phyloP scores from a whole-genome alignment of 2,797 vertebrate genomes.

The Cyprinella venusta region DNA sequence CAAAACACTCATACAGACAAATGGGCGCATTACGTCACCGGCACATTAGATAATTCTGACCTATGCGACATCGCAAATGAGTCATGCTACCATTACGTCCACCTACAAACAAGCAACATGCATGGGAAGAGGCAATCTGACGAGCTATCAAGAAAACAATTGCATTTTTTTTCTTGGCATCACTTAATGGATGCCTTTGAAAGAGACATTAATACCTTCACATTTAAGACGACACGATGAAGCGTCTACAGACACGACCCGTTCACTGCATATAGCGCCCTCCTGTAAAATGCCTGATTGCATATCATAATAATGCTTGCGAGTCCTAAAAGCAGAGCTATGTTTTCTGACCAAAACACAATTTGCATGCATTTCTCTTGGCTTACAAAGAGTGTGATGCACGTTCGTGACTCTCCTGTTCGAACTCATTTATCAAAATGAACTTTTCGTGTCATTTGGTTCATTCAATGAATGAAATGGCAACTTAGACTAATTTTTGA shows the following conservation, averaged over 20 bases:
- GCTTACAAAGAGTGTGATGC: too few species aligned
- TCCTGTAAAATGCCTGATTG: not conserved
- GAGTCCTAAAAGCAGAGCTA: not conserved
- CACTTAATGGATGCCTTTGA: not conserved
- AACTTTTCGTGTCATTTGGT: too few species aligned
- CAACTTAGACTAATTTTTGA: too few species aligned
- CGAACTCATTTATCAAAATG: too few species aligned
- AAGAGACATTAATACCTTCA: not conserved
- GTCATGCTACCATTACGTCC: slow-evolving; percentile 25
- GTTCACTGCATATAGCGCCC: not conserved
- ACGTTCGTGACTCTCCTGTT: too few species aligned
- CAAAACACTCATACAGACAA: slow-evolving; percentile 2
- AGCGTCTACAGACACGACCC: not conserved
- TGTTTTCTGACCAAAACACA: not conserved
- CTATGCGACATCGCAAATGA: slow-evolving; percentile 26
- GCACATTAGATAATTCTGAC: slow-evolving; percentile 24
- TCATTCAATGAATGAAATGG: too few species aligned
- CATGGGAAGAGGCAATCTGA: not conserved
- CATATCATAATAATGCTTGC: not conserved
- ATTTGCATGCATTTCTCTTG: not conserved
- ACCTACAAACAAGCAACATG: slow-evolving; percentile 21
- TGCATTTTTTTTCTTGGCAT: not conserved
- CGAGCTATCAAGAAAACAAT: not conserved
- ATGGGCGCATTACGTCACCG: not conserved
- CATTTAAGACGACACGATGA: not conserved